These are phyloP conservation scores for Antedon bifida DNA, from an alignment of 35 echinoderm and acorn worm genomes.

Conservation along the genomic window DNA sequence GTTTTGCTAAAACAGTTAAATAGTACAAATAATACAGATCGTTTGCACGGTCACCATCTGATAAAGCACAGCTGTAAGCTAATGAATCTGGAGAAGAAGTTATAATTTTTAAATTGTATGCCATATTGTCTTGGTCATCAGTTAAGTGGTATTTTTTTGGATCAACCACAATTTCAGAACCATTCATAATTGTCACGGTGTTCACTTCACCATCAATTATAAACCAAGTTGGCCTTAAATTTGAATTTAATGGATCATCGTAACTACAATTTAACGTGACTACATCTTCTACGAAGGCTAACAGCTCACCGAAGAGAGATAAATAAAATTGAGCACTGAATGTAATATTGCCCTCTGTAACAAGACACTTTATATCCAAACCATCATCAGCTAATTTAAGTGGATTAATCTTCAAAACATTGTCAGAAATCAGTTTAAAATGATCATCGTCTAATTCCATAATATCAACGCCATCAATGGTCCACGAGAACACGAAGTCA, in stretches of 20 bases:
- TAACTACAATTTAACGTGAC: neutral
- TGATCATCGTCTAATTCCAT: neutral
- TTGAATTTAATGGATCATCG: too few relatives aligned
- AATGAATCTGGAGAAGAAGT: too few relatives aligned
- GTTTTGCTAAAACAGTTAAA: neutral
- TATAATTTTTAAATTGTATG: neutral
- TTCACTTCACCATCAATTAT: too few relatives aligned
- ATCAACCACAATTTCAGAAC: neutral
- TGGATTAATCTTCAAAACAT: too few relatives aligned
- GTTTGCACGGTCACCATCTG: neutral
- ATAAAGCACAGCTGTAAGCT: neutral
- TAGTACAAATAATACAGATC: neutral
- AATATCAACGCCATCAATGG: neutral
- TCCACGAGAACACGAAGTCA: neutral
- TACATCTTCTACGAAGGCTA: neutral
- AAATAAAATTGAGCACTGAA: too few relatives aligned
- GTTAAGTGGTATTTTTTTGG: neutral
- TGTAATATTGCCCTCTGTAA: neutral
- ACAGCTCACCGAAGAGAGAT: neutral
- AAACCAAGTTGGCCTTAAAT: too few relatives aligned
- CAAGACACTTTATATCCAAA: neutral
- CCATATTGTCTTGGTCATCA: neutral
- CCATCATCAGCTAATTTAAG: too few relatives aligned
- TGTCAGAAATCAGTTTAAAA: too few relatives aligned
- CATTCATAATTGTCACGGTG: neutral